phyloP scores from a whole-genome alignment of 2,113 vertebrate genomes.

The Amazona guildingii region DNA sequence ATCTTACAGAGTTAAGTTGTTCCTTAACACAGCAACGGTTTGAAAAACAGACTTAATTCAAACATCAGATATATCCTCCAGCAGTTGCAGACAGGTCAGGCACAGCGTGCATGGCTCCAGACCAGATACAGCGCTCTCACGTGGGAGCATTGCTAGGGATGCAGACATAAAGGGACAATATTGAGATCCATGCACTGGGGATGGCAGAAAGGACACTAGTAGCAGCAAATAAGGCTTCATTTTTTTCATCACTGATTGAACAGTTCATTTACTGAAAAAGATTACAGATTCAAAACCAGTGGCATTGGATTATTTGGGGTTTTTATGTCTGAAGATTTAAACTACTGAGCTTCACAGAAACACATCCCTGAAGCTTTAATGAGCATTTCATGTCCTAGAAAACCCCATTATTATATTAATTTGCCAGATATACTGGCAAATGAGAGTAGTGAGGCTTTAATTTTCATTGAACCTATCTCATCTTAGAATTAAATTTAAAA shows the following conservation, averaged over 20 bases:
- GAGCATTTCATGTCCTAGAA: not conserved
- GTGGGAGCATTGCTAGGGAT: not conserved
- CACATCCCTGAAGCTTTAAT: not conserved
- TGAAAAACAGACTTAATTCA: not conserved
- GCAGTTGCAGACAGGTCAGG: not conserved
- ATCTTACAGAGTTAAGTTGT: not conserved
- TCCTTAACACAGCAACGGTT: not conserved
- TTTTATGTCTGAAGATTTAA: not conserved
- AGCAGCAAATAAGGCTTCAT: not conserved
- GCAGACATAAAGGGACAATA: not conserved
- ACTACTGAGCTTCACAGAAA: not conserved
- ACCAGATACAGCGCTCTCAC: not conserved
- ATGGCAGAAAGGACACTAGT: not conserved
- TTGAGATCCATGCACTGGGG: not conserved
- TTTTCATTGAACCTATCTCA: not conserved
- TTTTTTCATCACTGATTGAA: not conserved
- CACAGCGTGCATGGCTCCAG: not conserved
- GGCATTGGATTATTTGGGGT: not conserved
- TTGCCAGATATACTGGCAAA: not conserved
- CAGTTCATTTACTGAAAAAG: not conserved
- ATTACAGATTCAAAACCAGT: not conserved
- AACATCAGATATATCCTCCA: not conserved
- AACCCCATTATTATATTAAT: not conserved
- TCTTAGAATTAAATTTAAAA: not conserved
- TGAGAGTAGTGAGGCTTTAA: not conserved